Evolutionary conservation across 2,797 vertebrate species (phyloP).

Genomic region (Moxostoma hubbsi): DNA sequence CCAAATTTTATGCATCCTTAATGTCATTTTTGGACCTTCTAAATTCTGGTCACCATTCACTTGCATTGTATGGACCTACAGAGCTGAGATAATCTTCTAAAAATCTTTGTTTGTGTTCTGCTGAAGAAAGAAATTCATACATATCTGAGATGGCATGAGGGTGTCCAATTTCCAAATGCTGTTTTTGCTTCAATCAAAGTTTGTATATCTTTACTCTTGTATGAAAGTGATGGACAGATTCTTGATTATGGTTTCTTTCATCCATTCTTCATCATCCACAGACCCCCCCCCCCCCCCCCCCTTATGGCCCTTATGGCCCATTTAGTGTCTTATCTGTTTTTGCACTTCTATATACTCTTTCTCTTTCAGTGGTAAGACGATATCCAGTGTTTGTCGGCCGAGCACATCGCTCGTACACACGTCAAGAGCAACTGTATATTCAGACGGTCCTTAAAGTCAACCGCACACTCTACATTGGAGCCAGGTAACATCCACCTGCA

Average conservation of each 20-base stretch:
- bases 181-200: too few relatives aligned
- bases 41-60: too few relatives aligned
- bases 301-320: neutral
- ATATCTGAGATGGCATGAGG: too few relatives aligned
- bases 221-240: constrained; percentile 61
- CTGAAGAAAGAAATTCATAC: too few relatives aligned
- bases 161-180: too few relatives aligned
- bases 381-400: constrained; percentile 92
- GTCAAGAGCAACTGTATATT: constrained; percentile 84
- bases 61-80: too few relatives aligned
- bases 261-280: constrained; percentile 8
- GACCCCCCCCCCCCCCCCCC: too few relatives aligned
- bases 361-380: constrained; percentile 82
- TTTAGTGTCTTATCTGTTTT: neutral
- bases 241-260: constrained; percentile 54
- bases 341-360: neutral
- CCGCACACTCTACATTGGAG: constrained; percentile 92
- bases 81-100: too few relatives aligned
- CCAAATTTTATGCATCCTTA: too few relatives aligned
- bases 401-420: constrained; percentile 78
- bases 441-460: constrained; percentile 93
- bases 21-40: too few relatives aligned
- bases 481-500: constrained; percentile 80
- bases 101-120: too few relatives aligned
- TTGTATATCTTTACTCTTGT: constrained; percentile 48